Conservation (phyloP, 2,888 invertebrate genomes). For the Xanthorhoe designata region DNA sequence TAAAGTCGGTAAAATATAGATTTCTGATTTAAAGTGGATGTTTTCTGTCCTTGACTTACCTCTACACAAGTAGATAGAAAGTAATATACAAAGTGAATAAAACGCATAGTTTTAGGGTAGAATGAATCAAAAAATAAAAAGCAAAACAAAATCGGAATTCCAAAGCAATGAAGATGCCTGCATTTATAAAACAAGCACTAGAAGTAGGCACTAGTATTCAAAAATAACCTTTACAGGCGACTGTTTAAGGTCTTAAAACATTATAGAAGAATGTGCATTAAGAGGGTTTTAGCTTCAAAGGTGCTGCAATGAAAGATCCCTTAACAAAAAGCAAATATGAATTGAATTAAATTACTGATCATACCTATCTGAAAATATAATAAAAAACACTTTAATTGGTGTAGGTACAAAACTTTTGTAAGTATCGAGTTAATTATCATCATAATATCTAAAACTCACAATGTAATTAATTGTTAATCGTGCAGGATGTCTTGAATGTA, state of each 20-base stretch:
- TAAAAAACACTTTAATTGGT: too few relatives aligned
- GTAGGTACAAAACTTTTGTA: too few relatives aligned
- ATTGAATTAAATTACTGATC: too few relatives aligned
- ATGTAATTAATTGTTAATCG: too few relatives aligned
- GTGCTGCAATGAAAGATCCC: constrained; percentile 11
- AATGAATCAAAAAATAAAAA: constrained; percentile 21
- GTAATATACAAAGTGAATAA: not conserved
- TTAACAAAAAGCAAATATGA: not conserved
- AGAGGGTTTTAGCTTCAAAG: constrained; percentile 8
- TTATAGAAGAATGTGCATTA: constrained; percentile 9
- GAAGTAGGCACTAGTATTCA: constrained; percentile 1
- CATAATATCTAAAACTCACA: too few relatives aligned
- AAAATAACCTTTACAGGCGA: constrained; percentile 12
- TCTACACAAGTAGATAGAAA: too few relatives aligned
- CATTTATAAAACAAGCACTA: constrained; percentile 12
- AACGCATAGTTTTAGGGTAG: not conserved
- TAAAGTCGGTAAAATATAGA: too few relatives aligned
- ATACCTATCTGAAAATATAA: too few relatives aligned
- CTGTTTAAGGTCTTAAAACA: constrained; percentile 14
- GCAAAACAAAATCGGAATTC: constrained; percentile 10
- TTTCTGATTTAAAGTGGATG: too few relatives aligned
- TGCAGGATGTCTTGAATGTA: too few relatives aligned
- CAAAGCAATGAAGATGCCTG: constrained; percentile 23
- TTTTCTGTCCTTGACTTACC: too few relatives aligned
- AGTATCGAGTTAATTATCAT: too few relatives aligned